phyloP scores from a whole-genome alignment of 1,140 invertebrate species.

The roundworm (Caenorhabditis elegans) region DNA sequence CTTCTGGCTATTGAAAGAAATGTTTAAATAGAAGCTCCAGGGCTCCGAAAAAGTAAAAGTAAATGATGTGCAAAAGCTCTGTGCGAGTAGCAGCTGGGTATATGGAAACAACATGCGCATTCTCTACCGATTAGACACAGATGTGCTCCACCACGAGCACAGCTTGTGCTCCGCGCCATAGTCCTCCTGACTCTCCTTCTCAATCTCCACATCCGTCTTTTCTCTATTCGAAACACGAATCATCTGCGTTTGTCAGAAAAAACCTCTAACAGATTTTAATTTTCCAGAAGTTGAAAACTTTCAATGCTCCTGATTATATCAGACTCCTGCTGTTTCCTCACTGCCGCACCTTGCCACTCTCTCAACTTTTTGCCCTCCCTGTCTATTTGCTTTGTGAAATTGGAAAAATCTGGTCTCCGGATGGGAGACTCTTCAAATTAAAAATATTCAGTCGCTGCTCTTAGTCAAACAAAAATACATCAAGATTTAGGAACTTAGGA shows the following conservation, averaged over 20 bases:
- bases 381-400: neutral
- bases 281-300: neutral
- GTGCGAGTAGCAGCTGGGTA: slow-evolving; percentile 9
- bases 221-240: neutral
- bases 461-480: neutral
- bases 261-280: too few relatives aligned
- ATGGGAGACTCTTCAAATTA: neutral
- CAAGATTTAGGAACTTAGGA: neutral
- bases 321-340: neutral
- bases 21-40: neutral
- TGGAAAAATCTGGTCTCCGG: neutral
- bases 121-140: slow-evolving; percentile 30
- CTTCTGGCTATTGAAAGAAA: neutral
- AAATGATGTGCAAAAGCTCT: neutral
- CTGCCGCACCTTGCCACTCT: neutral
- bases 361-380: neutral
- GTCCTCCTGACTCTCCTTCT: neutral
- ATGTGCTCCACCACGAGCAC: slow-evolving; percentile 11
- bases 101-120: slow-evolving; percentile 31
- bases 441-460: neutral
- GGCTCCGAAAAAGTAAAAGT: neutral
- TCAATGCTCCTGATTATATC: neutral
- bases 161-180: slow-evolving; percentile 21
- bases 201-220: neutral
- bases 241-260: neutral